These are phyloP conservation scores for Caenorhabditis uteleia DNA, from an alignment of 2,888 invertebrate genomes.

Conservation along the genomic window DNA sequence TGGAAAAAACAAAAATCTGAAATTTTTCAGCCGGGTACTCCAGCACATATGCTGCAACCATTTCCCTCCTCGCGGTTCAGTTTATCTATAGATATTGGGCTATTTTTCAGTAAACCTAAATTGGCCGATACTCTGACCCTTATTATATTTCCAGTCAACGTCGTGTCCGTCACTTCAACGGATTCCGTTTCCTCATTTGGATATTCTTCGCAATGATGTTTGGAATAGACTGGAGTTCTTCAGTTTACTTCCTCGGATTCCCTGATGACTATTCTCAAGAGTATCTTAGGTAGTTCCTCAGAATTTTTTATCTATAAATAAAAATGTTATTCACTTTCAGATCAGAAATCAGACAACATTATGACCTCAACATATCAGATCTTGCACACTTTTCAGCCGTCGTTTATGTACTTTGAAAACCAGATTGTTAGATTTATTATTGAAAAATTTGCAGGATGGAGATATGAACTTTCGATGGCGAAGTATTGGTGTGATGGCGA, in stretches of 20 bases:
- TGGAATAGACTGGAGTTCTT: slow-evolving; percentile 26
- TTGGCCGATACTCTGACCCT: too few species aligned
- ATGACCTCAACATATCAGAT: slow-evolving; percentile 12
- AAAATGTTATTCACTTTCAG: slow-evolving; percentile 2
- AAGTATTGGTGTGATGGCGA: slow-evolving; percentile 25
- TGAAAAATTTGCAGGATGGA: slow-evolving; percentile 13
- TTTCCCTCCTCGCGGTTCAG: slow-evolving; percentile 24
- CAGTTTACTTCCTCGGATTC: slow-evolving; percentile 30
- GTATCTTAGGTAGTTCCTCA: slow-evolving; percentile 11
- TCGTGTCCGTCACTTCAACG: slow-evolving; percentile 13
- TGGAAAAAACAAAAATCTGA: too few species aligned
- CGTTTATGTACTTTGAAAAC: slow-evolving; percentile 14
- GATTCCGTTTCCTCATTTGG: slow-evolving; percentile 18
- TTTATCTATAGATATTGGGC: slow-evolving; percentile 29
- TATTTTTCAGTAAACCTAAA: slow-evolving; percentile 29
- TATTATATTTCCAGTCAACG: slow-evolving; percentile 17
- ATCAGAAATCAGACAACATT: slow-evolving; percentile 16
- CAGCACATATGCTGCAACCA: slow-evolving; percentile 32
- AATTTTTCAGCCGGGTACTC: slow-evolving; percentile 29
- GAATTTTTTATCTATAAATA: neutral
- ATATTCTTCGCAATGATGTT: slow-evolving; percentile 17
- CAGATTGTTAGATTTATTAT: too few species aligned
- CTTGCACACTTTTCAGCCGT: slow-evolving; percentile 35
- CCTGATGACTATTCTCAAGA: slow-evolving; percentile 19
- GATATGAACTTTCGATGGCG: slow-evolving; percentile 18